Conservation (phyloP, 2,113 vertebrate species). For the Chionis minor region DNA sequence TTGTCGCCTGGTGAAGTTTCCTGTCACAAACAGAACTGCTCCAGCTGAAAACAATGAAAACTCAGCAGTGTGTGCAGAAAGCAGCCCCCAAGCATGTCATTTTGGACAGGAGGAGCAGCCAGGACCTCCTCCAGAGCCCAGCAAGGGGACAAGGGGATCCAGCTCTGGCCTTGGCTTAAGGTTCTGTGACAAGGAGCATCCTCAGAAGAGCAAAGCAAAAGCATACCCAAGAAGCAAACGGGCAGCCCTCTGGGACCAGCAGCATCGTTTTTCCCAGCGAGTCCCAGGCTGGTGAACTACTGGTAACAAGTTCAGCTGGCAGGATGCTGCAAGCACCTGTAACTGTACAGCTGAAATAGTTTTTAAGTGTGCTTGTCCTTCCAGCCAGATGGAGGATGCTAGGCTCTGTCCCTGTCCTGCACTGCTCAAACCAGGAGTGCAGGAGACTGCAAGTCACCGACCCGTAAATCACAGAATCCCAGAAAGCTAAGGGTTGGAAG, state of each 20-base stretch:
- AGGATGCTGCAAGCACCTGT: not conserved
- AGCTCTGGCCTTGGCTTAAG: not conserved
- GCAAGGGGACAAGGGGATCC: not conserved
- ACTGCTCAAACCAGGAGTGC: not conserved
- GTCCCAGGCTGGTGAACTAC: not conserved
- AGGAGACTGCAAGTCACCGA: not conserved
- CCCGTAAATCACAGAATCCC: not conserved
- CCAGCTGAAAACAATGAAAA: not conserved
- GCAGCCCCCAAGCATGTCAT: not conserved
- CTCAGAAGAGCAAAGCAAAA: not conserved
- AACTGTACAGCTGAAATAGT: not conserved
- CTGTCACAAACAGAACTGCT: not conserved
- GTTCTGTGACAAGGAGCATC: not conserved
- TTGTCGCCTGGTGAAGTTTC: not conserved
- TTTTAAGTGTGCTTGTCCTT: not conserved
- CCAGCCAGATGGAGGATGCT: not conserved
- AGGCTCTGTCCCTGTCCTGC: not conserved
- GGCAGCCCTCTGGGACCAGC: rapidly evolving
- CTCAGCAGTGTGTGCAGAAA: not conserved
- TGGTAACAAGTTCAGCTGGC: not conserved
- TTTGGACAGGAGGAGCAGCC: not conserved
- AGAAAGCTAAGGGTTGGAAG: too few relatives aligned
- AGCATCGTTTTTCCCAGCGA: not conserved
- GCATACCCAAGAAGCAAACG: not conserved
- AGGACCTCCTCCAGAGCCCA: not conserved